These are phyloP conservation scores for Lithobates sylvaticus DNA, from an alignment of 2,797 vertebrate genomes.

Conservation along the genomic window DNA sequence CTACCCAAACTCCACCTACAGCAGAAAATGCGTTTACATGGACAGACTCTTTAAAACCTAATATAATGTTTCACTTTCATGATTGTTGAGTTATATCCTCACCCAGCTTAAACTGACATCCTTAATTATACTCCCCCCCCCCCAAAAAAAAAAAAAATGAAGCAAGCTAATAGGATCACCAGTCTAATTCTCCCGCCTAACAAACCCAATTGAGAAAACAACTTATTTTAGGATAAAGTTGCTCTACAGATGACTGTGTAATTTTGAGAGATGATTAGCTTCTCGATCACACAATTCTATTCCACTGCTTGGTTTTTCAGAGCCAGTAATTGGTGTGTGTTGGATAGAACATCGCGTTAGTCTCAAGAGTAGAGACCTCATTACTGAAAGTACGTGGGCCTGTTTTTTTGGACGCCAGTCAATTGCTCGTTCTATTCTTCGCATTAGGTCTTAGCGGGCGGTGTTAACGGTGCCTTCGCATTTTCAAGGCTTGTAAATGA, in stretches of 20 bases:
- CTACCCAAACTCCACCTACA: too few species aligned
- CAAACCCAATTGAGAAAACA: not conserved
- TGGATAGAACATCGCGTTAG: conserved; percentile 50
- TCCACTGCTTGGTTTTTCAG: conserved; percentile 32
- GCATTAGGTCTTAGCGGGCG: conserved; percentile 63
- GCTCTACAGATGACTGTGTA: conserved; percentile 18
- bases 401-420: conserved; percentile 68
- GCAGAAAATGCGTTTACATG: too few species aligned
- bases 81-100: too few species aligned
- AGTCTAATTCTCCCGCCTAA: too few species aligned
- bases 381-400: conserved; percentile 66
- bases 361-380: conserved; percentile 57
- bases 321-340: conserved; percentile 55
- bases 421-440: conserved; percentile 67
- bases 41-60: too few species aligned
- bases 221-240: conserved; percentile 24
- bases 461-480: conserved; percentile 60
- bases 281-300: conserved; percentile 44
- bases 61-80: too few species aligned
- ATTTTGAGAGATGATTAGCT: conserved; percentile 47
- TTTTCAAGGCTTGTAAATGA: conserved; percentile 62
- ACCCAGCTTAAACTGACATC: too few species aligned
- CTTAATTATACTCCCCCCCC: too few species aligned
- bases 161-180: too few species aligned
- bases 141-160: too few species aligned